Base-by-base conservation (phyloP, 2,888 invertebrate species). In the Pollenia amentaria region DNA sequence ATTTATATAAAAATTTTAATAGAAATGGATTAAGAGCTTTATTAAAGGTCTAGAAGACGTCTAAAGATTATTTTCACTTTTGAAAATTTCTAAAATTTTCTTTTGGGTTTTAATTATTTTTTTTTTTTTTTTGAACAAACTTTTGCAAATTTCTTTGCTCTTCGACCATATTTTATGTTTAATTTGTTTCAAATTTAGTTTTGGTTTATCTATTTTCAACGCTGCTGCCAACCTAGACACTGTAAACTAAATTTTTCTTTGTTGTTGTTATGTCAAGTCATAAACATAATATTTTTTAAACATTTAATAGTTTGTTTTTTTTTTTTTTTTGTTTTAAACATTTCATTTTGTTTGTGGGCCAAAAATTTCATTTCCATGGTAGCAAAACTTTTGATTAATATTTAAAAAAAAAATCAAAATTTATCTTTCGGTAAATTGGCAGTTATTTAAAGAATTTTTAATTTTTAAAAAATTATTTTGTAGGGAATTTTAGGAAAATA, bases 181-280 rank as follows among this genome's bases (percentile, higher is more conserved):
- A 79, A 29, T 2, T 64, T 75, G 29, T 65, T 69, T 60, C 6
- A 40, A 2, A 42, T 16, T 42, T 11, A 29, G 29, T 42, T 46
- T 21, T 81, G 10, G 16, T 21, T 73, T 76, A 46, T 51, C 44
- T 11, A 57, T 65, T 48, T 69, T 60, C 46, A 29, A 18, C n/a
- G 51, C 18, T 16, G 53, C 60, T 69, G 76, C 46, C 76, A 76
- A 76, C 60, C 67, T 69, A 67, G 60, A 82, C 76, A 76, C 46
- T 67, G 42, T 60, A 65, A 64, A 55, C 21, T n/a, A 48, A 62
- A 62, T 62, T 4, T 38, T 42, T 76, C 16, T 44, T 73, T 62
- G 29, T 55, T 65, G 42, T 8, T 75, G 51, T 64, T 53, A 2
- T 44, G 44, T 55, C 46, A 62, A 51, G 51, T 51, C 46, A 77